Percentiles rank a stretch among this genome's conserved stretches.
Evolutionary conservation across 2,797 vertebrate species (phyloP).

Genomic region (Botia almorhae): DNA sequence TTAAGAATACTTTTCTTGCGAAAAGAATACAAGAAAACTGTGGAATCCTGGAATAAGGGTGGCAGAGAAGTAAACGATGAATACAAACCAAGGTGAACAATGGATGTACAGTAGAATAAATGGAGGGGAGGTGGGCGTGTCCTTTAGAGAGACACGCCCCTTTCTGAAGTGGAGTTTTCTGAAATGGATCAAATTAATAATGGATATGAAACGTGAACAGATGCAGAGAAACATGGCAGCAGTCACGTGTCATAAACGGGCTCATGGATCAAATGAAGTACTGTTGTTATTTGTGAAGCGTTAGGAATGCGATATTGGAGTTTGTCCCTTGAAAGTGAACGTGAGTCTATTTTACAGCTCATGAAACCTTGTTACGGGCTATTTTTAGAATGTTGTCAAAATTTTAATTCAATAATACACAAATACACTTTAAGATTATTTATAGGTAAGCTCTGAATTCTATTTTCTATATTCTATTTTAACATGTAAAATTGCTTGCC

Average conservation of each 20-base stretch:
- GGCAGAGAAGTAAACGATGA: neutral
- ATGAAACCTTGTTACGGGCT: neutral
- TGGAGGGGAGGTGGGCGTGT: neutral
- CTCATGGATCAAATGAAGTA: neutral
- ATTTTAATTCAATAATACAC: conserved; percentile 19
- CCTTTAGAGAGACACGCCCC: neutral
- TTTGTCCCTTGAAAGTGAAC: neutral
- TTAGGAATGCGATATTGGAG: conserved; percentile 3
- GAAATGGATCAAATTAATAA: neutral
- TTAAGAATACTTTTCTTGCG: no score
- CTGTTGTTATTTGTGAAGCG: neutral
- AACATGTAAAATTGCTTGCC: neutral
- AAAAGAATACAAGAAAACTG: neutral
- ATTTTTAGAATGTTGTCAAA: neutral
- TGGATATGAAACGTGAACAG: neutral
- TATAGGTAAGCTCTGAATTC: neutral
- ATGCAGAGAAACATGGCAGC: neutral
- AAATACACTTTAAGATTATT: neutral
- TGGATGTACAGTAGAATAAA: neutral
- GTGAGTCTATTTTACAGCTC: neutral
- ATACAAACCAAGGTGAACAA: neutral
- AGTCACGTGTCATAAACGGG: neutral
- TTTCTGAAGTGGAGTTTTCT: neutral
- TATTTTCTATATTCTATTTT: neutral
- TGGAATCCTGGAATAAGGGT: neutral